Percentiles rank a stretch among this genome's conserved stretches.
Evolutionary conservation across 2,888 invertebrate genomes (phyloP).

Genomic region (Lottia gigantea): DNA sequence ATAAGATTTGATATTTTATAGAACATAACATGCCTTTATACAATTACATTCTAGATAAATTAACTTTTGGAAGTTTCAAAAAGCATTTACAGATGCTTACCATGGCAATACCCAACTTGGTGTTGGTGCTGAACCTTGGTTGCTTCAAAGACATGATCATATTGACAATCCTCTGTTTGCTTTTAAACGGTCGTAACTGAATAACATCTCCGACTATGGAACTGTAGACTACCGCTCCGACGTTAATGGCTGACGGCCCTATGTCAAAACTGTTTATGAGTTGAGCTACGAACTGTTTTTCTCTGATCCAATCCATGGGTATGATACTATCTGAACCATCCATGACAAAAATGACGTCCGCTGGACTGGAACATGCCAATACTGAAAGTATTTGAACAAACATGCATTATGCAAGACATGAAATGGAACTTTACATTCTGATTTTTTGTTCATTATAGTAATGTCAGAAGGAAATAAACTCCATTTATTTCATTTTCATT

Average conservation of each 20-base stretch:
- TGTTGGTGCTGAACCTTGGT: constrained; percentile 42
- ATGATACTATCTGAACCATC: constrained; percentile 57
- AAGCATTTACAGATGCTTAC: background rate
- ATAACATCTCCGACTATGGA: constrained; percentile 46
- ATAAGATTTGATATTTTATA: too few relatives aligned
- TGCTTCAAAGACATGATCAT: constrained; percentile 33
- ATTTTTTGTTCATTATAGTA: too few relatives aligned
- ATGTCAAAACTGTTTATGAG: constrained; percentile 48
- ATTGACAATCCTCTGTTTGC: constrained; percentile 34
- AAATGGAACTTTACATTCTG: too few relatives aligned
- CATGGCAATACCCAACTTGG: constrained; percentile 36
- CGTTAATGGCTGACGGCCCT: constrained; percentile 38
- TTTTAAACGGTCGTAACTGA: constrained; percentile 45
- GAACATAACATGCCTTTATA: too few relatives aligned
- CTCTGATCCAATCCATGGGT: constrained; percentile 45
- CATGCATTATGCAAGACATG: too few relatives aligned
- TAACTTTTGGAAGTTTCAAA: too few relatives aligned
- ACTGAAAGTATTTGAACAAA: constrained; percentile 35
- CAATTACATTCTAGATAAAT: too few relatives aligned
- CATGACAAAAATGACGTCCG: constrained; percentile 51
- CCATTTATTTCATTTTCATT: too few relatives aligned
- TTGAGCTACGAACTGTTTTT: constrained; percentile 45
- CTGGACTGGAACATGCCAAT: constrained; percentile 49
- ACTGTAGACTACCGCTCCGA: constrained; percentile 50
- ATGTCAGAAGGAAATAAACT: too few relatives aligned